phyloP scores from a whole-genome alignment of 2,888 invertebrate genomes.

The Saturnia pavonia region DNA sequence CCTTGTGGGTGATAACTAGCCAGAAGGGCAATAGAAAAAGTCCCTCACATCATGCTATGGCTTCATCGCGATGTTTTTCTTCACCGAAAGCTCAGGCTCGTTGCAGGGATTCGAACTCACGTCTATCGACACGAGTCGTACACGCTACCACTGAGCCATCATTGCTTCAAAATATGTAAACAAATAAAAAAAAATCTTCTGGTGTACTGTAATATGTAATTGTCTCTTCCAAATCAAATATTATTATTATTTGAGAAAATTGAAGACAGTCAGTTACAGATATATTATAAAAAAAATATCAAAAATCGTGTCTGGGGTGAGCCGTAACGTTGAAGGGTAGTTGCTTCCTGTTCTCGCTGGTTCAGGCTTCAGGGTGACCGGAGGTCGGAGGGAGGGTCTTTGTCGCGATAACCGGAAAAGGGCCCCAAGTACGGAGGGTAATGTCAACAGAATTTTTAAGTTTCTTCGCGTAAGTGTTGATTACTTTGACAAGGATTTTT shows the following conservation, averaged over 20 bases:
- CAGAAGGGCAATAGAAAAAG: too few relatives aligned
- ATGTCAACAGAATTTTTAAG: slow-evolving; percentile 78
- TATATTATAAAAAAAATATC: slow-evolving; percentile 5
- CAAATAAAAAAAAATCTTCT: too few relatives aligned
- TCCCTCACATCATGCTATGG: too few relatives aligned
- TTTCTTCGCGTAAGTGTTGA: slow-evolving; percentile 69
- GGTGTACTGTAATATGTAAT: neutral
- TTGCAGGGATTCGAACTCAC: too few relatives aligned
- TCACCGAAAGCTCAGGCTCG: too few relatives aligned
- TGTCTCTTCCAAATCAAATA: neutral
- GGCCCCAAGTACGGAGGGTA: slow-evolving; percentile 77
- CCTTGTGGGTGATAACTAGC: too few relatives aligned
- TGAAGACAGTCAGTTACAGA: neutral
- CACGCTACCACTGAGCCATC: too few relatives aligned
- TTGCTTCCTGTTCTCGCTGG: slow-evolving; percentile 72
- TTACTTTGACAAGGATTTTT: slow-evolving; percentile 45
- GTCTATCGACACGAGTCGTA: too few relatives aligned
- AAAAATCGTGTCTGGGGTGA: slow-evolving; percentile 52
- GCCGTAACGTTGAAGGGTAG: slow-evolving; percentile 80
- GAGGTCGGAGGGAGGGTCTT: slow-evolving; percentile 62
- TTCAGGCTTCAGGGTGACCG: slow-evolving; percentile 43
- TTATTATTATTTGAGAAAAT: neutral
- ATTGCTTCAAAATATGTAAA: too few relatives aligned
- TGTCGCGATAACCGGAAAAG: slow-evolving; percentile 81
- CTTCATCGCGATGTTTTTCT: too few relatives aligned